Evolutionary conservation across 1,140 invertebrate genomes (phyloP), one percentile per base, ranked within the genome.

Genomic region (Zelostemma sp.): DNA sequence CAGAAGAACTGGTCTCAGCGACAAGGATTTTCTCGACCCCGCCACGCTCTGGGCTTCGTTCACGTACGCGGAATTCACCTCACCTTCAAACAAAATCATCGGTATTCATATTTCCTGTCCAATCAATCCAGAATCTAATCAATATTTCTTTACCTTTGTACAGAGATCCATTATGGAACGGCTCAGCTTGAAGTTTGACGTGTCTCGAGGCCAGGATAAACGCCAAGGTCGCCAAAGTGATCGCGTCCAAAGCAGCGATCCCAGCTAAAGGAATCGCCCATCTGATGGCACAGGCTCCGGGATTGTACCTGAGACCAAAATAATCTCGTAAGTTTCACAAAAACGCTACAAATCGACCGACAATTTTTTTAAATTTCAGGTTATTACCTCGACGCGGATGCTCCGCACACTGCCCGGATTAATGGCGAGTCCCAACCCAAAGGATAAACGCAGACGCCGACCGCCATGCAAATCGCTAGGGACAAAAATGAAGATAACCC

Each of bases 231-330:
- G 96, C 90, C 43, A 99, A 86, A 47, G 97, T 95, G 6, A 93
- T 86, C 18, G 95, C 95, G 83, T 99, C 97, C 63, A 97, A 86
- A 59, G 96, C 93, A 0, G 93, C 93, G 46, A 99, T 97, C 47
- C 96, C 92, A 9, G 96, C 96, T 58, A 99, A 87, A 5, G 97
- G 89, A 86, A 96, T 98, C 0, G 96, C 96, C 97, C 97, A 99
- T 67, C 96, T 90, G 12, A 99, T 90, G 31, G 91, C 91, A 80
- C 97, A 99, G 6, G 92, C 88, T 35, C 92, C 93, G 68, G 92
- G 85, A 68, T 89, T 85, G 78, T 90, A 94, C 19, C 87, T 85
- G 17, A 6, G 66, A 67, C 16, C 46, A 17, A 48, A 1, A 17
- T 16, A 46, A 46, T 21, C 16, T 60, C 14, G 5, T 31, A 47